Evolutionary conservation across 2,888 invertebrate species (phyloP).

Genomic region (Sipha maydis): DNA sequence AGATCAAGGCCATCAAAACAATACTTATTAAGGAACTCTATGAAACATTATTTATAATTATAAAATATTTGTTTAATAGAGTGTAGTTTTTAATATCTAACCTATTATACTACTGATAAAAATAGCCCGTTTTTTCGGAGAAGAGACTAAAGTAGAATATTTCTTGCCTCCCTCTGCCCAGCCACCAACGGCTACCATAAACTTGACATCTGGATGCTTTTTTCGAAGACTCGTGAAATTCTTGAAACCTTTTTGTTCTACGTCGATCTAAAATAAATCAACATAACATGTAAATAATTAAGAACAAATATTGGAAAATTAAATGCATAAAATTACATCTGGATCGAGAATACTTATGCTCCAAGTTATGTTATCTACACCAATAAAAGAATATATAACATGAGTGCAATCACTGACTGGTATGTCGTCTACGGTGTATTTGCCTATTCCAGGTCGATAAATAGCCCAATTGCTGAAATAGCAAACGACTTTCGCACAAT

Average conservation of each 20-base stretch:
- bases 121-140: slow-evolving; percentile 75
- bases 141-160: slow-evolving; percentile 83
- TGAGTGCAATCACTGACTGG: slow-evolving; percentile 87
- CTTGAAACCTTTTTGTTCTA: slow-evolving; percentile 79
- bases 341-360: slow-evolving; percentile 83
- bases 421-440: slow-evolving; percentile 85
- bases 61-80: neutral
- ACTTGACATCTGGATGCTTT: slow-evolving; percentile 78
- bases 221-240: slow-evolving; percentile 81
- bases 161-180: slow-evolving; percentile 92
- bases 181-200: slow-evolving; percentile 85
- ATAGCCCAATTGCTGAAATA: slow-evolving; percentile 87
- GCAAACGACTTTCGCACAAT: slow-evolving; percentile 70
- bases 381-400: slow-evolving; percentile 88
- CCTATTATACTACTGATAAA: slow-evolving; percentile 82
- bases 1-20: slow-evolving; percentile 87
- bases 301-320: neutral
- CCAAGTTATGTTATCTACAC: slow-evolving; percentile 81
- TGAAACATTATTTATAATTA: slow-evolving; percentile 15
- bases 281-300: neutral
- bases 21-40: slow-evolving; percentile 80
- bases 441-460: slow-evolving; percentile 83
- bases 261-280: slow-evolving; percentile 72
- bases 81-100: slow-evolving; percentile 67
- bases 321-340: slow-evolving; percentile 71